Evolutionary conservation across 1,140 invertebrate genomes (phyloP), one percentile per base, ranked within the genome.

Genomic region (Telenomus remus): DNA sequence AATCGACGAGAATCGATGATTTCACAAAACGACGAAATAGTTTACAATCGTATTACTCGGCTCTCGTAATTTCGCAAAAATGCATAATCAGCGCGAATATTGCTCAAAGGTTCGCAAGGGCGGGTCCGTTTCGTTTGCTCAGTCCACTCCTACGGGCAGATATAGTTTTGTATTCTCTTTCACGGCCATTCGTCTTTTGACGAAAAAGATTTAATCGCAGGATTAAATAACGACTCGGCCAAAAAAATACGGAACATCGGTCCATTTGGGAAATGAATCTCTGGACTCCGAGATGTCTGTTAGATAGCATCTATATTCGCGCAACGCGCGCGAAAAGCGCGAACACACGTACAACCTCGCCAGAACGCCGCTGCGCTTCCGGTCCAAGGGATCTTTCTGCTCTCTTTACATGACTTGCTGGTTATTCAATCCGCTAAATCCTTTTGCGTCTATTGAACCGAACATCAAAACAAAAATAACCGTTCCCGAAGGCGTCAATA

Each of bases 241-340:
- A 66, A 76, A 71, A n/a, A 76, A 76, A 65, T 68, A 57, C 61
- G 59, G 55, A 50, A 35, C 69, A 73, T 64, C 57, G 76, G 71
- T 80, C 79, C 79, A 76, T 80, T 80, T 78, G 49, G 75, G 71
- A 78, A 80, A 76, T 80, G 69, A 80, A 76, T 73, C 53, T 48
- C 60, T 27, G 19, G 63, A 72, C 74, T 72, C 74, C 68, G 68
- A 72, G 75, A 72, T 72, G 75, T 68, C 75, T 69, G 68, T 50
- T 39, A 54, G 74, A 76, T 68, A 68, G 63, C 51, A 57, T 46
- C 55, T 72, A 71, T 63, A 76, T 63, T 71, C 61, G 63, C 68
- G 69, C 57, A 66, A 48, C 59, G 75, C 63, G 75, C 55, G 69
- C 75, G 65, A 66, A 76, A 76, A 66, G 55, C 51, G 60, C 50